Evolutionary conservation across 2,797 vertebrate genomes (phyloP).

Genomic region (Onychomys arenicola): DNA sequence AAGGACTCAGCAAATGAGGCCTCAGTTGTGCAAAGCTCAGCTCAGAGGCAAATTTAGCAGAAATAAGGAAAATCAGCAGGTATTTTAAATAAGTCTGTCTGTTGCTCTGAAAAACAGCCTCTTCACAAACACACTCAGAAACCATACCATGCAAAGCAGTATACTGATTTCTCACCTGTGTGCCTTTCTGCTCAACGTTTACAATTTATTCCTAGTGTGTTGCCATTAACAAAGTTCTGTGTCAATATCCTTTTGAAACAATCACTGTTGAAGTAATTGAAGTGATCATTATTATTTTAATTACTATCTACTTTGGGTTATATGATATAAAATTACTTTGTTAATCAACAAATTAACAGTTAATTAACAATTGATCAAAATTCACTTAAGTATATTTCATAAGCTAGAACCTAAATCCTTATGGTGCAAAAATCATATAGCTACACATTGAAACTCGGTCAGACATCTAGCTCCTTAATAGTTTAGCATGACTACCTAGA

Average conservation of each 20-base stretch:
- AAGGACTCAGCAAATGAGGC: not conserved
- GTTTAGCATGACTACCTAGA: not conserved
- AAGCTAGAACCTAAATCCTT: not conserved
- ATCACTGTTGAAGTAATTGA: not conserved
- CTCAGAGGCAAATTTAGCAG: not conserved
- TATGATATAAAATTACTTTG: not conserved
- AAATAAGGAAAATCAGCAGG: not conserved
- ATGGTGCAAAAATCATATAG: not conserved
- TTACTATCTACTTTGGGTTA: not conserved
- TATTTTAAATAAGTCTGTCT: not conserved
- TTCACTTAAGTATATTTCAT: not conserved
- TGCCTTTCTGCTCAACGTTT: not conserved
- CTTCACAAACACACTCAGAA: not conserved
- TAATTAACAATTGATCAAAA: conserved; percentile 16
- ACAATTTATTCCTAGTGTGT: not conserved
- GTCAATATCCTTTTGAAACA: not conserved
- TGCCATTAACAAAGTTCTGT: not conserved
- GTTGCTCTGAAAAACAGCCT: not conserved
- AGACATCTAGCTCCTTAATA: not conserved
- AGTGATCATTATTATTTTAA: not conserved
- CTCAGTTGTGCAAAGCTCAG: not conserved
- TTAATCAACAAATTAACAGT: not conserved
- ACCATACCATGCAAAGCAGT: not conserved
- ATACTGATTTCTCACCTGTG: not conserved
- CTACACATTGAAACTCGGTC: not conserved